Base-by-base conservation (phyloP, 2,888 invertebrate genomes). In the Lordiphosa andalusiaca region DNA sequence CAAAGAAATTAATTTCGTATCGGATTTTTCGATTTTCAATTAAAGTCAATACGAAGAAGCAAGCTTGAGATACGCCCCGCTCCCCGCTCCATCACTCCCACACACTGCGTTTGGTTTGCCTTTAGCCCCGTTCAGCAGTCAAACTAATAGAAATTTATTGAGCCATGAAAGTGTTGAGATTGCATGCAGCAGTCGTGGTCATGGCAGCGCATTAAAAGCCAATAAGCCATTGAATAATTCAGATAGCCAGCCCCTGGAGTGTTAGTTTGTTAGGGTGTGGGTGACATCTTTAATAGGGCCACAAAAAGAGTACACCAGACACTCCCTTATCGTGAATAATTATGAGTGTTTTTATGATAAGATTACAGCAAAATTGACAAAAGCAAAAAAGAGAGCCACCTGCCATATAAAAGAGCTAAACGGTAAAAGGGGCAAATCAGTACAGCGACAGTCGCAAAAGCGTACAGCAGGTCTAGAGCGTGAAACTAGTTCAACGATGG, bases 21-120 rank as follows among this genome's bases (percentile, higher is more conserved):
- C 85, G 77, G 73, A 83, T 85, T 82, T 78, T 83, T 80, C 83
- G 74, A 84, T 85, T 85, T 87, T 87, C 86, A 86, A 86, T 86
- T 86, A 87, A 87, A 85, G 77, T 72, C 76, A 72, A 81, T 85
- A 72, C 71, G 67, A 51, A 61, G 64, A 38, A 53, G 40, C 52
- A 53, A 39, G 21, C 44, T 30, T 13, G 25, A 16, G 42, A 25
- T 9, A 5, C 12, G 4, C 25, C n/a, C 3, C 25, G 13, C n/a
- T 7, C 12, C 25, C 41, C 3, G n/a, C n/a, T n/a, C n/a, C n/a
- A n/a, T 3, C 39, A 5, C 16, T 54, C 44, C 38, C 37, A 9
- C 23, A 50, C 42, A 40, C 33, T 50, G 38, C 41, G 23, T 36
- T 38, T 13, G 21, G 35, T 38, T 40, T 54, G 55, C 50, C 19